phyloP scores from a whole-genome alignment of 2,797 vertebrate species.

The Discoglossus pictus region DNA sequence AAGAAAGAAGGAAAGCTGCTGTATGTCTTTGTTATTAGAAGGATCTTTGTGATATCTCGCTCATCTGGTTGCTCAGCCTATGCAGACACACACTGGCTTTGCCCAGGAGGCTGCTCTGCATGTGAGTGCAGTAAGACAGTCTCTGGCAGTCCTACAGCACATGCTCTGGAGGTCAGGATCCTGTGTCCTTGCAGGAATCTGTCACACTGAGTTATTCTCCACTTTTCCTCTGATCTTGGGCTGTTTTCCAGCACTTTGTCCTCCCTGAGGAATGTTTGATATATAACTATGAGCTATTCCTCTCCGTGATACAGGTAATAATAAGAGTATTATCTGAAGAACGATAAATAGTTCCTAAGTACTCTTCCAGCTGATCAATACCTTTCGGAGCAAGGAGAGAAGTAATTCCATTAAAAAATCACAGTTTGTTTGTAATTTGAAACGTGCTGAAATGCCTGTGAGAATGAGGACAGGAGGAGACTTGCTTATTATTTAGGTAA shows the following conservation, averaged over 20 bases:
- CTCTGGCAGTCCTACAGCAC: no score
- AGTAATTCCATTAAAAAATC: slow-evolving; percentile 35
- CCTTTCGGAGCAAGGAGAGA: slow-evolving; percentile 38
- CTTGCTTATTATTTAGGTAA: no score
- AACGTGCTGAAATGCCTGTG: slow-evolving; percentile 14
- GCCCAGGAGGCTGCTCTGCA: no score
- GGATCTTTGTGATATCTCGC: no score
- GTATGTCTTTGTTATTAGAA: no score
- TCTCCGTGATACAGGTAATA: slow-evolving; percentile 28
- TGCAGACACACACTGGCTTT: no score
- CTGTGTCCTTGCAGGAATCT: background rate
- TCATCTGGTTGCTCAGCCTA: no score
- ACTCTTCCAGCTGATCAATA: slow-evolving; percentile 29
- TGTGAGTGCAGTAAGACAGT: no score
- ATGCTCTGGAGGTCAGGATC: background rate
- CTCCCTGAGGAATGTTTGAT: slow-evolving; percentile 16
- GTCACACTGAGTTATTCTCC: slow-evolving; percentile 20
- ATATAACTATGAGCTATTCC: slow-evolving; percentile 25
- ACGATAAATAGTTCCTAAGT: slow-evolving; percentile 32
- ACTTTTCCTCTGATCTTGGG: slow-evolving; percentile 22
- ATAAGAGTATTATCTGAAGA: slow-evolving; percentile 18
- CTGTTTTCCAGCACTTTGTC: slow-evolving; percentile 28
- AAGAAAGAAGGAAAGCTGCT: no score
- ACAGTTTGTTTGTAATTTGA: slow-evolving; percentile 38
- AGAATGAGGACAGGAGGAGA: no score